Base-by-base conservation (phyloP, 2,888 invertebrate genomes). In the Leptinotarsa tumamoca region DNA sequence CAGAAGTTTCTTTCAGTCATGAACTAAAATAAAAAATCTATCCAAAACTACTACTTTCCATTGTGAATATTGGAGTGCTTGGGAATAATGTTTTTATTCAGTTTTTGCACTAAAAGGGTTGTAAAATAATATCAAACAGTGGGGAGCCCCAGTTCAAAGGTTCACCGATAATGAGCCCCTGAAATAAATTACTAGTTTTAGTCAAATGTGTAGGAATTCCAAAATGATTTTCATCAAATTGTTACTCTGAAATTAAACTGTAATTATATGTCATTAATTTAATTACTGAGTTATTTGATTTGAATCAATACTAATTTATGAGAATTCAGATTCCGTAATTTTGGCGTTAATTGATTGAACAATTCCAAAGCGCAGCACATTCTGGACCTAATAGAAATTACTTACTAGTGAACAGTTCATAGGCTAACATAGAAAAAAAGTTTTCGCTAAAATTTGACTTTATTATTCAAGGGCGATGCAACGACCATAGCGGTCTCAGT, bases 231-330 rank as follows among this genome's bases (percentile, higher is more conserved):
- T 23, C 14, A 58, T 23, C 21, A 58, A 15, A 58, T 7, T 21
- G 18, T 14, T 23, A 58, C 23, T 15, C 21, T 13, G 23, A 15
- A 58, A 58, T 58, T 21, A 21, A 23, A 58, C 23, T 58, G 4
- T 58, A 23, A 58, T 58, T 58, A 68, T 68, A 66, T 73, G 27
- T 70, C 50, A 58, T 72, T 69, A 72, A 77, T 77, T 75, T 68
- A 75, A 74, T 70, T 72, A 18, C 58, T 63, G 69, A 70, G 54
- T 68, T 76, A 75, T 77, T 72, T 78, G 70, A 77, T 76, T 73
- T 73, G 71, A 73, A 73, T 71, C 70, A 76, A 61, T 74, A 71
- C 61, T 76, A 67, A 61, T 51, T 58, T 71, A 75, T 72, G 76
- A 21, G 66, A 74, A 78, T 68, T 71, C 73, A 74, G 74, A 76